Evolutionary conservation across 2,888 invertebrate species (phyloP), one percentile per base, ranked within the genome.

Genomic region (Labia minor): DNA sequence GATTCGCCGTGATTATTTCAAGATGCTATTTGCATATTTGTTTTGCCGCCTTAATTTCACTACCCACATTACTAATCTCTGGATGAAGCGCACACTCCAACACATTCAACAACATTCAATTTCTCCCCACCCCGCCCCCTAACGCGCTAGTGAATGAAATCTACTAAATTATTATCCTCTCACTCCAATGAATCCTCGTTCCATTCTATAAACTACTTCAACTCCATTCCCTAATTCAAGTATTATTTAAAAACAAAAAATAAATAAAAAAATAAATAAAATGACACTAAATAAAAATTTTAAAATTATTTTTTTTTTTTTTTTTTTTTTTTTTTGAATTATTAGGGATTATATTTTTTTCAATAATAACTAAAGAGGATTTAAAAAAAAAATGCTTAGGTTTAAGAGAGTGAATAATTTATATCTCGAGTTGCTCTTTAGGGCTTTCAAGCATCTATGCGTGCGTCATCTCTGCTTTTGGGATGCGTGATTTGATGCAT

Each of bases 361-460:
- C 33, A 6, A 49, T 49, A 49, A 49, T 49, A 49, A 49, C 6
- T 49, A 49, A 14, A 49, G 14, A 14, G 16, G 16, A 16, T 14
- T 49, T 26, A 26, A 49, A 49, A 49, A 49, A 49, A 26, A n/a
- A n/a, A n/a, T n/a, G 33, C 49, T 16, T 49, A 8, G 49, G 49
- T 49, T 49, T 49, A 49, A 49, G 49, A 49, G 16, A 49, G 49
- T 49, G 49, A 49, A 49, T 49, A 49, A 49, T 49, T 49, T 49
- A 49, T 49, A 8, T 49, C 49, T 49, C n/a, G 49, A 49, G 49
- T 14, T 49, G 49, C 49, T 49, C n/a, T 49, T 49, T 49, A 49
- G 49, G 49, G 49, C 49, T 49, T 49, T 49, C 49, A 49, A 49
- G 49, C 49, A 49, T 49, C 49, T 49, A 49, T 49, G 49, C 49